Evolutionary conservation across 2,113 vertebrate species (phyloP), one percentile per base, ranked within the genome.

Genomic region (Anoura caudifer): DNA sequence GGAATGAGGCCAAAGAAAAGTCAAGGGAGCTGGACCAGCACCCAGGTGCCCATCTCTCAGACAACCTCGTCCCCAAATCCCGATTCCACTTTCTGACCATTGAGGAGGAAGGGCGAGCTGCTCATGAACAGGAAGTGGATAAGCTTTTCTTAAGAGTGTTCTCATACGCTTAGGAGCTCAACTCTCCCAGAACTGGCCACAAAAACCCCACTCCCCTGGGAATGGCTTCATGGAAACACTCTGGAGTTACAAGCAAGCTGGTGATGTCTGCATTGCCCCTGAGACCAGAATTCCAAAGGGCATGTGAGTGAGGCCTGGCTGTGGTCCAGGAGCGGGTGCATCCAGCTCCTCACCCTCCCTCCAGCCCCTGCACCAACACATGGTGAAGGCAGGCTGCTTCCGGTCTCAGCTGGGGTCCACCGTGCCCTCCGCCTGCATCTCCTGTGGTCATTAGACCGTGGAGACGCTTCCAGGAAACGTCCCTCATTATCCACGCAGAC

Each of bases 151-250:
- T 22, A 19, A 10, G 24, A 87, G 41, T 31, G 24, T 24, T 52
- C 50, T 63, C 22, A 70, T 14, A 50, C 19, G 59, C 67, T 79
- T 26, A 92, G 50, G 83, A 90, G 79, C 63, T 54, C 87, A 86
- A 0, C 63, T 33, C 9, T 70, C 5, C n/a, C 65, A 76, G 52
- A 73, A 76, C 2, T 52, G 79, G 43, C 54, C 47, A 47, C 7
- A 22, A 76, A 86, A 90, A 85, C 11, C 52, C 69, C 41, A n/a
- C 36, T 59, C 65, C 87, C 70, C 52, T 7, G 13, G 77, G 59
- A 80, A 65, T 50, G 56, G 77, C 61, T 87, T 67, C 84, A 94
- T 26, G 65, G 89, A 91, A 93, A 93, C 41, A 56, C 38, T 70
- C 24, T 2, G 7, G 52, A 76, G 80, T 41, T 54, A 59, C 63